These are phyloP conservation scores for Silvanus unidentatus DNA, from an alignment of 2,888 invertebrate species.

Conservation along the genomic window DNA sequence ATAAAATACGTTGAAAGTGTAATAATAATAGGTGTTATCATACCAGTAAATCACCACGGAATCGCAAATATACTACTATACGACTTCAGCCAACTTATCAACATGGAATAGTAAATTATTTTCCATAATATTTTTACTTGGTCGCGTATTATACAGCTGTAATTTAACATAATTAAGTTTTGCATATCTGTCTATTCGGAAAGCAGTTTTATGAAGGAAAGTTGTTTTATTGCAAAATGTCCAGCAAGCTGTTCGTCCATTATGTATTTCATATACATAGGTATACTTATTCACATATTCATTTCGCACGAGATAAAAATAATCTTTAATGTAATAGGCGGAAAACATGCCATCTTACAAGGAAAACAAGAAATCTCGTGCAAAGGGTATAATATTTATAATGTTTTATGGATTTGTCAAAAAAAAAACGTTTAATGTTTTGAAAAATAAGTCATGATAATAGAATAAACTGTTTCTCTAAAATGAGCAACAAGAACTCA, in stretches of 20 bases:
- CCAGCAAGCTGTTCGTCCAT: conserved; percentile 25
- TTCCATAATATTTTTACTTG: conserved; percentile 34
- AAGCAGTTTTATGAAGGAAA: conserved; percentile 24
- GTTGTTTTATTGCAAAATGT: conserved; percentile 13
- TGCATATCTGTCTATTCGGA: conserved; percentile 40
- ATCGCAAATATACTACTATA: conserved; percentile 19
- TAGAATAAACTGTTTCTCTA: too few species aligned
- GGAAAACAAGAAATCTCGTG: conserved; percentile 21
- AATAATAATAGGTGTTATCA: conserved; percentile 15
- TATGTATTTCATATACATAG: conserved; percentile 24
- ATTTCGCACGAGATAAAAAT: conserved; percentile 41
- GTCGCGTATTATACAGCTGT: conserved; percentile 19
- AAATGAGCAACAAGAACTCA: too few species aligned
- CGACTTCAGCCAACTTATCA: conserved; percentile 17
- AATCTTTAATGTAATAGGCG: conserved; percentile 41
- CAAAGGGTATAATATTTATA: neutral
- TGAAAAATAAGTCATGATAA: too few species aligned
- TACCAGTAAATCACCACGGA: conserved; percentile 16
- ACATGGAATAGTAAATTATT: conserved; percentile 28
- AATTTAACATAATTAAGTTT: conserved; percentile 41
- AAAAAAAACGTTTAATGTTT: too few species aligned
- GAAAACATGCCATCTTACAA: conserved; percentile 39
- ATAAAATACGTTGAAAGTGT: neutral
- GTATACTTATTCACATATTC: conserved; percentile 32
- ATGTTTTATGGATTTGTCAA: too few species aligned